Evolutionary conservation across 2,888 invertebrate species (phyloP), one percentile per base, ranked within the genome.

Genomic region (Panopea generosa): DNA sequence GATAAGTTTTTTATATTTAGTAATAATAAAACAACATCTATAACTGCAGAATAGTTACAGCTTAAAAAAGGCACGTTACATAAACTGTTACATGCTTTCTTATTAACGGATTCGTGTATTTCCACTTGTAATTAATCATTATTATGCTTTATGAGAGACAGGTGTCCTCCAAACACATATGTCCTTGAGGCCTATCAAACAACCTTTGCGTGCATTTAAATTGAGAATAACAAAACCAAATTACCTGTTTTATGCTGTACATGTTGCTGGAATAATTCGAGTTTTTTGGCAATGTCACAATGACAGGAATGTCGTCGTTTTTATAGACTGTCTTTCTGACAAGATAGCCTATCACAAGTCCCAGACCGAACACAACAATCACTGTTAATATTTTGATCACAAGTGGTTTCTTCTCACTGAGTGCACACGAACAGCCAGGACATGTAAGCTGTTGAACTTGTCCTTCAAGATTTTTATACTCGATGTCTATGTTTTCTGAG

Each of bases 401-500:
- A 18, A 81, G 26, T 1, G 87, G 87, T 71, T 89, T 90, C 52
- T 77, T 81, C 18, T 88, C 88, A 20, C 77, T 80, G 40, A 87
- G 82, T 16, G 86, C 77, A 70, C 81, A 79, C 26, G 60, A 65
- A 65, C 80, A 82, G 38, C n/a, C 55, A 6, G 65, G 40, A 18
- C 75, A 65, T 14, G 47, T 49, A 16, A 24, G 49, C 33, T 61
- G 59, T 53, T 80, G 81, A 14, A 56, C 53, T 49, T 80, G 80
- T 29, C 82, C 83, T 72, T 90, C 90, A n/a, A 90, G 69, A 71
- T 89, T 88, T 68, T 87, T 87, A 67, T 90, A 90, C 67, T 90
- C 89, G 68, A 90, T 89, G 84, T 90, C 90, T 40, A 90, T 89
- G 77, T 88, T 89, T 68, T 90, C 90, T 0, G 89, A 87, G 74